A percentile compares a stretch with the other conserved stretches of the same genome.
Conservation (phyloP, 2,888 invertebrate species). For the Tetropium fuscum region DNA sequence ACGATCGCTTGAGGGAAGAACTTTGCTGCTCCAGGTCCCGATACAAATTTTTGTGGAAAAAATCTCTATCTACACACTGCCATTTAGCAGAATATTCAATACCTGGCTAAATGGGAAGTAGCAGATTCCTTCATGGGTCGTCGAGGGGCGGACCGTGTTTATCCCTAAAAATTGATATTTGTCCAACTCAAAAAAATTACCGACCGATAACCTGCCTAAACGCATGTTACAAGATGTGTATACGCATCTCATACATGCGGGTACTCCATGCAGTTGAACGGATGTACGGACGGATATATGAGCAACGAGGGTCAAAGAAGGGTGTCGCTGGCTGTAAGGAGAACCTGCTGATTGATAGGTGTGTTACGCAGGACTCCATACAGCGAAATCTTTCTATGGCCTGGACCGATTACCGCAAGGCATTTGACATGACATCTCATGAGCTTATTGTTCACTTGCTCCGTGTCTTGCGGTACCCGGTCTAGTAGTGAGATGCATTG, state of each 20-base stretch:
- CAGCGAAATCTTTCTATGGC: too few relatives aligned
- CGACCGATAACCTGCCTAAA: not conserved
- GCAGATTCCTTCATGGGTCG: not conserved
- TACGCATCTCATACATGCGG: not conserved
- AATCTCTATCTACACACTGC: not conserved
- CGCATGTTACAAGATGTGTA: not conserved
- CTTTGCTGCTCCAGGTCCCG: not conserved
- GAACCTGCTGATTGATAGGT: not conserved
- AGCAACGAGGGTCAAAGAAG: not conserved
- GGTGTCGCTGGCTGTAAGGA: not conserved
- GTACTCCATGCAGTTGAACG: not conserved
- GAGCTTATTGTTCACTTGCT: too few relatives aligned
- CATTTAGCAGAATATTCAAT: too few relatives aligned
- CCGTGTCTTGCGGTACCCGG: too few relatives aligned
- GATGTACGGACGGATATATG: not conserved
- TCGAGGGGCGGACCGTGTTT: not conserved
- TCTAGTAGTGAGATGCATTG: too few relatives aligned
- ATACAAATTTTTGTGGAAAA: not conserved
- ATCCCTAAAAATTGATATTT: too few relatives aligned
- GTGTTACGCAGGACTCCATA: not conserved
- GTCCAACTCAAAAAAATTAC: too few relatives aligned
- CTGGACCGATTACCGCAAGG: too few relatives aligned
- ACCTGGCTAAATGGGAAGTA: too few relatives aligned
- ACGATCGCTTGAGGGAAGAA: not conserved
- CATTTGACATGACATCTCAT: too few relatives aligned